Percentiles rank a stretch among this genome's conserved stretches.
phyloP scores from a whole-genome alignment of 2,888 invertebrate genomes.

The Cremastinae sp. region DNA sequence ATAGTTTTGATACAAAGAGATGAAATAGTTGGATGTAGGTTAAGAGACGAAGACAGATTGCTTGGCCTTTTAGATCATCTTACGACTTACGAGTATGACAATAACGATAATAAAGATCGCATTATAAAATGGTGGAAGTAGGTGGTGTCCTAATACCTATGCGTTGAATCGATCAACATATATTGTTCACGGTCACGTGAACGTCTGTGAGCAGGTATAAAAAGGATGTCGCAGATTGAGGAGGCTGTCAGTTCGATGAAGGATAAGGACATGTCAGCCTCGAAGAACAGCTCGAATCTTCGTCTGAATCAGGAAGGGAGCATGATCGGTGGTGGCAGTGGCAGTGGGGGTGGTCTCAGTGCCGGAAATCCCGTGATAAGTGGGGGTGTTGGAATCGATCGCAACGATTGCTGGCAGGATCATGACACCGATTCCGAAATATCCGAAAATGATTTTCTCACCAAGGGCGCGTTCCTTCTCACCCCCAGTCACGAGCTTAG shows the following conservation, averaged over 20 bases:
- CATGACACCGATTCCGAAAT: constrained; percentile 91
- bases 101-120: constrained; percentile 39
- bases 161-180: constrained; percentile 44
- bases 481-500: constrained; percentile 93
- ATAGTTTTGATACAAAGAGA: too few species aligned
- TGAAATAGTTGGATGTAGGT: too few species aligned
- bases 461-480: constrained; percentile 90
- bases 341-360: constrained; percentile 70
- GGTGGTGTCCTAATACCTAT: constrained; percentile 55
- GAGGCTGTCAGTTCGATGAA: constrained; percentile 71
- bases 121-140: constrained; percentile 46
- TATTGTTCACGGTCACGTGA: constrained; percentile 23
- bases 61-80: constrained; percentile 9
- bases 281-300: constrained; percentile 75
- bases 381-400: constrained; percentile 79
- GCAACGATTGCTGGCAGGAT: constrained; percentile 78
- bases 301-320: constrained; percentile 77
- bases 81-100: too few species aligned
- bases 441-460: constrained; percentile 89
- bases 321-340: constrained; percentile 72
- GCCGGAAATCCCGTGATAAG: constrained; percentile 73
- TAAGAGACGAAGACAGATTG: too few species aligned
- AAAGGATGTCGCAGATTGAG: constrained; percentile 75
- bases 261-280: constrained; percentile 77
- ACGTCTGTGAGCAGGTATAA: constrained; percentile 68